Conservation (phyloP, 2,797 vertebrate genomes). For the Thamnophis elegans region DNA sequence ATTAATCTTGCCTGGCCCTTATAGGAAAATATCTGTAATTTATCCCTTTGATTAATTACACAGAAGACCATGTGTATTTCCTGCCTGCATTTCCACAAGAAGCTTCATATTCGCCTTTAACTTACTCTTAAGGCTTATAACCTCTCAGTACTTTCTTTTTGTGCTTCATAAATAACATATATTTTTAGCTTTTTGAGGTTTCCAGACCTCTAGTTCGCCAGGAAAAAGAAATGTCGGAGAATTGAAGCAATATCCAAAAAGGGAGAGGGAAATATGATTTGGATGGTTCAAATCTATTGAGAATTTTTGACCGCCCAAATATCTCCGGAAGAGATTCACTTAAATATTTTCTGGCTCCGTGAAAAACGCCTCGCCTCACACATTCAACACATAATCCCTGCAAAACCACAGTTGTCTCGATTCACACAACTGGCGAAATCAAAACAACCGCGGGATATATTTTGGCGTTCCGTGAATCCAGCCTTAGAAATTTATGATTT, state of each 20-base stretch:
- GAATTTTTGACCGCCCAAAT: neutral
- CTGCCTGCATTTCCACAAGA: conserved; percentile 6
- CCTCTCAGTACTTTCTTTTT: conserved; percentile 22
- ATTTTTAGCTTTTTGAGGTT: conserved; percentile 23
- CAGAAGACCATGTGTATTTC: conserved; percentile 19
- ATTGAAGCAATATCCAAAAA: neutral
- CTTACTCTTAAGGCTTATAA: conserved; percentile 6
- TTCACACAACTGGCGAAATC: neutral
- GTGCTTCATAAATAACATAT: conserved; percentile 8
- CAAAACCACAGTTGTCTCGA: neutral
- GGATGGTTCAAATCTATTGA: neutral
- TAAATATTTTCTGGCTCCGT: neutral
- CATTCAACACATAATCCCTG: neutral
- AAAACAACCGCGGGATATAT: neutral
- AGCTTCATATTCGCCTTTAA: conserved; percentile 8
- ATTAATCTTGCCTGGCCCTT: conserved; percentile 25
- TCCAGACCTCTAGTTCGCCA: conserved; percentile 11
- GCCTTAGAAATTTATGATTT: neutral
- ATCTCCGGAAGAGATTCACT: neutral
- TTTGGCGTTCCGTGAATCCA: neutral
- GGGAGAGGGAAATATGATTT: neutral
- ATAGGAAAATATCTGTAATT: conserved; percentile 14
- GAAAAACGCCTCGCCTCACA: neutral
- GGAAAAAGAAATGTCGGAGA: conserved; percentile 28
- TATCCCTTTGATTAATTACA: conserved; percentile 27